Evolutionary conservation across 2,888 invertebrate genomes (phyloP).

Genomic region (Andrena flavipes): DNA sequence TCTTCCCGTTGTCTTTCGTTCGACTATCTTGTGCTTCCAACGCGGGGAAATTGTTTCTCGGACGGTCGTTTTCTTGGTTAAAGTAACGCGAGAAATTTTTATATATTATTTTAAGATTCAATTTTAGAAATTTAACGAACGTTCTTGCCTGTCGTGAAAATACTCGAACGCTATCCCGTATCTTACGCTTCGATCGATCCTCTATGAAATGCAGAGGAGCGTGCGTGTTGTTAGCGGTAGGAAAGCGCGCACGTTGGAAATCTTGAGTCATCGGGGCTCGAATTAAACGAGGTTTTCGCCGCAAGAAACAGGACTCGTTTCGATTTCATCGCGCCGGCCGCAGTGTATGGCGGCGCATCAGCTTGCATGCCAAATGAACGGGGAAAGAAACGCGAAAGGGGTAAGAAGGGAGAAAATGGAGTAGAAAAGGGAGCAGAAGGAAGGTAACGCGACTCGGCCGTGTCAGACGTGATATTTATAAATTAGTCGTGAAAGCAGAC

Average conservation of each 20-base stretch:
- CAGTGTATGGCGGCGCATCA: not conserved
- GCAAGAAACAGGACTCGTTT: slow-evolving; percentile 23
- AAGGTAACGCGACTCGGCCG: slow-evolving; percentile 25
- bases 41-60: no score
- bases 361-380: slow-evolving; percentile 11
- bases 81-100: no score
- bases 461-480: slow-evolving; percentile 53
- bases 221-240: no score
- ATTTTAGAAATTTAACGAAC: no score
- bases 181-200: no score
- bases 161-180: no score
- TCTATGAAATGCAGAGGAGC: no score
- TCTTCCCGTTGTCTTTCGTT: no score
- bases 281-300: not conserved
- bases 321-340: slow-evolving; percentile 18
- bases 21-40: no score
- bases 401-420: not conserved
- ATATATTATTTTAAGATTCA: no score
- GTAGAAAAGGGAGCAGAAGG: not conserved
- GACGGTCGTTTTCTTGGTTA: no score
- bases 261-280: slow-evolving; percentile 6
- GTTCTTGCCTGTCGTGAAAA: no score
- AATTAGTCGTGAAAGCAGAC: slow-evolving; percentile 63
- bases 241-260: not conserved
- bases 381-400: not conserved